phyloP scores from a whole-genome alignment of 2,113 vertebrate genomes.

The Nesoenas mayeri region DNA sequence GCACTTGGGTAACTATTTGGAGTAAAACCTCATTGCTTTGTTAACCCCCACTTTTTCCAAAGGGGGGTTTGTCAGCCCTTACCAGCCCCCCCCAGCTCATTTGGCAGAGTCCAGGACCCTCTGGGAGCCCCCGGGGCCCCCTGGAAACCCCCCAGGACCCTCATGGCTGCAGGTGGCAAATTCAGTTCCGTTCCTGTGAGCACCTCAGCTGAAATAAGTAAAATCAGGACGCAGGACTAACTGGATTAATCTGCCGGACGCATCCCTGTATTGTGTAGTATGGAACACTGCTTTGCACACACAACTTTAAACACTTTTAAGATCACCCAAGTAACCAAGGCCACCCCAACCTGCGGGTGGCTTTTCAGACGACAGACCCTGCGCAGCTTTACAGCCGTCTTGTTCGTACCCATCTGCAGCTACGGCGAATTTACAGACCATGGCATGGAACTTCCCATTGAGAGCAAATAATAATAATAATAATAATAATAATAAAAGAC shows the following conservation, averaged over 20 bases:
- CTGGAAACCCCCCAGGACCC: not conserved
- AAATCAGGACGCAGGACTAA: not conserved
- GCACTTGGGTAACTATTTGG: not conserved
- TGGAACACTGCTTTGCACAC: fast-evolving
- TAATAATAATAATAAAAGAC: not conserved
- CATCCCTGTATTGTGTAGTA: fast-evolving
- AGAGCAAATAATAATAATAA: not conserved
- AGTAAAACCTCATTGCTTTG: not conserved
- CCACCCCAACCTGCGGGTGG: too few species aligned
- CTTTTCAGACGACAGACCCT: too few species aligned
- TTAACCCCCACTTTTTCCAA: not conserved
- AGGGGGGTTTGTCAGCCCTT: not conserved
- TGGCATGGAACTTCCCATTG: not conserved
- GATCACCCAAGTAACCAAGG: not conserved
- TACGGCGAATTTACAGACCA: not conserved
- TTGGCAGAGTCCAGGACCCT: too few species aligned
- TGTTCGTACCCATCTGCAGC: not conserved
- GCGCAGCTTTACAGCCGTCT: too few species aligned
- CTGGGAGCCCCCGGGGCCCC: not conserved
- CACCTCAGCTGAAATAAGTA: not conserved
- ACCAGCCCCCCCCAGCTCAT: too few species aligned
- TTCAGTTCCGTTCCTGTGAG: not conserved
- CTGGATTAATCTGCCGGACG: not conserved
- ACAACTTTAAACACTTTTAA: not conserved
- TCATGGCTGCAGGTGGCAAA: not conserved